Conservation (phyloP, 92 coral and sea anemone species). For the Porites rus region DNA sequence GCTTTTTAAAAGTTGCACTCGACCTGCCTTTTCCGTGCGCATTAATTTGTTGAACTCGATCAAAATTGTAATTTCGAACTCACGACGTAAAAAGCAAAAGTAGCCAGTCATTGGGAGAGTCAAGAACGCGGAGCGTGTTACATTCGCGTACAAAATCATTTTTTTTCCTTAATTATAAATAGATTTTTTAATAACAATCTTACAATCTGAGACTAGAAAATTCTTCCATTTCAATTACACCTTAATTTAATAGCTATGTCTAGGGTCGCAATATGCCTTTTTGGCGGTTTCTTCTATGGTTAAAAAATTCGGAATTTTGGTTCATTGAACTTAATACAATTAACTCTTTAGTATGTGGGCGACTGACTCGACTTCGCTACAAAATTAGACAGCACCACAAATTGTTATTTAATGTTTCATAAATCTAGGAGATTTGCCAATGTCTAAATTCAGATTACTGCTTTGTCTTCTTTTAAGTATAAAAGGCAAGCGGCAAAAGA, state of each 20-base stretch:
- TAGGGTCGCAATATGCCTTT: neutral
- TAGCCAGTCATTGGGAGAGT: too few species aligned
- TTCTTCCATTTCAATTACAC: constrained; percentile 1
- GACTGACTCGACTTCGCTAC: neutral
- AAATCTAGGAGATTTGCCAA: neutral
- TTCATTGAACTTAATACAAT: too few species aligned
- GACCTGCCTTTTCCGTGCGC: neutral
- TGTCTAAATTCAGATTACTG: neutral
- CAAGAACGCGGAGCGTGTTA: neutral
- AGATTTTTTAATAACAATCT: neutral
- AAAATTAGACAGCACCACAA: neutral
- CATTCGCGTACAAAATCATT: too few species aligned
- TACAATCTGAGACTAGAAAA: neutral
- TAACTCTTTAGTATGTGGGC: neutral
- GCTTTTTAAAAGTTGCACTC: neutral
- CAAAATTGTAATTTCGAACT: neutral
- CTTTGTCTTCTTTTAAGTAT: neutral
- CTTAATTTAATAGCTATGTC: constrained; percentile 16
- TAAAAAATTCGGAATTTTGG: too few species aligned
- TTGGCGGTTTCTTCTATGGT: too few species aligned
- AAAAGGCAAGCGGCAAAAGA: constrained; percentile 26
- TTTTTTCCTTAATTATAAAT: neutral
- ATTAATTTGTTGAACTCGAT: neutral
- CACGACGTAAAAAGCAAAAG: too few species aligned
- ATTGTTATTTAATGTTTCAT: neutral